These are phyloP conservation scores for Zoroaster sp. DNA, from an alignment of 53 echinoderm and acorn worm genomes.

Conservation along the genomic window DNA sequence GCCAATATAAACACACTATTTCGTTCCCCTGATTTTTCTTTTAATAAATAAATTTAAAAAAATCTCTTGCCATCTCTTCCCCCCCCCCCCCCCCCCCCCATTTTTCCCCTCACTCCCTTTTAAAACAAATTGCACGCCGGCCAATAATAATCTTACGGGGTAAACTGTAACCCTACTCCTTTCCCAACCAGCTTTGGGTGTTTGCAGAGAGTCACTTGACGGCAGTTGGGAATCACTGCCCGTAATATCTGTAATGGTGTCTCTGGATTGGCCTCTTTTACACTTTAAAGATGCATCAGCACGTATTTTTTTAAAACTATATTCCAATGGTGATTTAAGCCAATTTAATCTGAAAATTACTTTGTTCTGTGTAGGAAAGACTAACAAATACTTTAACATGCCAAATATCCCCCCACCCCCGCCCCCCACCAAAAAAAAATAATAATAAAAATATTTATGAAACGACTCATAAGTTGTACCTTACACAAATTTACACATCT, in stretches of 20 bases:
- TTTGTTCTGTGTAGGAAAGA: too few species aligned
- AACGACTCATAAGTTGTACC: too few species aligned
- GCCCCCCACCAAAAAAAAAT: too few species aligned
- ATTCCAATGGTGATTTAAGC: too few species aligned
- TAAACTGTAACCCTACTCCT: slow-evolving; percentile 37
- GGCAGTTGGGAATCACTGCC: not conserved
- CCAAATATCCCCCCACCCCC: too few species aligned
- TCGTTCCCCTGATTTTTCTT: not conserved
- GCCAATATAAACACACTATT: slow-evolving; percentile 43
- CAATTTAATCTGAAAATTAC: too few species aligned
- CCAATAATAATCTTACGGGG: slow-evolving; percentile 26
- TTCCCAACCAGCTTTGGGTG: not conserved
- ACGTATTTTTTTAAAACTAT: too few species aligned
- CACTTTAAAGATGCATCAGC: not conserved
- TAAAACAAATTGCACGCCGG: slow-evolving; percentile 42
- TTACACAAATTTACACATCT: too few species aligned
- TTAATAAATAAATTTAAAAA: not conserved
- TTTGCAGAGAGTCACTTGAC: slow-evolving; percentile 18
- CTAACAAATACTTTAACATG: too few species aligned
- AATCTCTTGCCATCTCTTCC: too few species aligned
- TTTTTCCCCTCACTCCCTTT: not conserved
- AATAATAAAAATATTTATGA: too few species aligned
- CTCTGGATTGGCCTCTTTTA: not conserved
- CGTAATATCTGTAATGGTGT: not conserved
- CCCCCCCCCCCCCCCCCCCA: not conserved